A percentile compares a stretch with the other conserved stretches of the same genome.
These are phyloP conservation scores for Acropora tenuis DNA, from an alignment of 64 coral and sea anemone genomes.

Conservation along the genomic window DNA sequence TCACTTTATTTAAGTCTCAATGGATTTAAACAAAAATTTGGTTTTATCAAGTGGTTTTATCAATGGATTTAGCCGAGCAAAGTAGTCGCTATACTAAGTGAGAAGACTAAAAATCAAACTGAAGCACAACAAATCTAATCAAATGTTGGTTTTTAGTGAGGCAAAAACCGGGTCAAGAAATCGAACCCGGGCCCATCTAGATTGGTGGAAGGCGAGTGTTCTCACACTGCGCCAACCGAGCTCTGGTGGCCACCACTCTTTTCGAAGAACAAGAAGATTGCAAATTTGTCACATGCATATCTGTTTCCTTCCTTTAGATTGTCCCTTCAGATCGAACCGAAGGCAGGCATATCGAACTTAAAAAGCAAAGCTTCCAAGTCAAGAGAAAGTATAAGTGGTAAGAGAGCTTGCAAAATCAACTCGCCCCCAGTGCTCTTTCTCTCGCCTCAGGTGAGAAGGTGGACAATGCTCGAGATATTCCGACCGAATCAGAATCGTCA, in stretches of 20 bases:
- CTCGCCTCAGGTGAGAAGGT: no score
- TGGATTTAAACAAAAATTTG: neutral
- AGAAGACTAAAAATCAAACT: no score
- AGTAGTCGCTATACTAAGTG: no score
- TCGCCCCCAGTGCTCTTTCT: neutral
- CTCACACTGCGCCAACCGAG: no score
- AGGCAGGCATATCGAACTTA: conserved; percentile 23
- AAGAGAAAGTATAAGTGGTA: conserved; percentile 86
- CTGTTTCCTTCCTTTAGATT: conserved; percentile 8
- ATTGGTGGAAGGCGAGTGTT: no score
- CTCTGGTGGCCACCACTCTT: no score
- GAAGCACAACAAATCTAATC: neutral
- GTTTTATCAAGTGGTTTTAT: neutral
- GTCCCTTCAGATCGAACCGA: conserved; percentile 65
- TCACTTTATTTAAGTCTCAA: neutral
- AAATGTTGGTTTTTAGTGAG: no score
- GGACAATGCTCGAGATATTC: no score
- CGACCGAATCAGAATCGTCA: no score
- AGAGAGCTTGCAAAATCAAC: neutral
- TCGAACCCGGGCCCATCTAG: no score
- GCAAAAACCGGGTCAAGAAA: no score
- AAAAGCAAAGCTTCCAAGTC: conserved; percentile 61
- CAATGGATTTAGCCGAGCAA: neutral
- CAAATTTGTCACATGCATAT: neutral
- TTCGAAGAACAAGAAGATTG: no score